Conservation (phyloP, 2,888 invertebrate species). For the Aphidius colemani region DNA sequence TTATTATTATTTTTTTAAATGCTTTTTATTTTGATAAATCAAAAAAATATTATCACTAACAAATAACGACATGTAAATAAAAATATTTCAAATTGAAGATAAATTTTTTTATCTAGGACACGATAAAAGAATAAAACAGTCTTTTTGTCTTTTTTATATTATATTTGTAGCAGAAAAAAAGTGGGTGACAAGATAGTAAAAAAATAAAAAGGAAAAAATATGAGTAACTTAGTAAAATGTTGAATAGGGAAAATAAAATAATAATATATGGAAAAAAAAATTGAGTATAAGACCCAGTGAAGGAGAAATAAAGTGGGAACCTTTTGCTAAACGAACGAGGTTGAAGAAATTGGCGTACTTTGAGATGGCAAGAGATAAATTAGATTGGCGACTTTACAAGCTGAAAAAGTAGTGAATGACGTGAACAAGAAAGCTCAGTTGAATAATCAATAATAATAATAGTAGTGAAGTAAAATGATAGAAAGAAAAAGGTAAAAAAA, state of each 20-base stretch:
- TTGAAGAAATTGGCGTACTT: conserved; percentile 27
- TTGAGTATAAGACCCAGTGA: neutral
- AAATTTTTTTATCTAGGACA: conserved; percentile 25
- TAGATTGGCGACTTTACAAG: conserved; percentile 32
- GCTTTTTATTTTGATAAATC: neutral
- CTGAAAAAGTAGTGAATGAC: conserved; percentile 3
- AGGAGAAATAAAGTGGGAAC: neutral
- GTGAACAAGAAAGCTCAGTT: conserved; percentile 3
- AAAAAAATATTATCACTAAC: neutral
- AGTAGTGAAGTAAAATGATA: neutral
- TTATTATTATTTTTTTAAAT: neutral
- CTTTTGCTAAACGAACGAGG: conserved; percentile 21
- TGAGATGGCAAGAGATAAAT: conserved; percentile 31
- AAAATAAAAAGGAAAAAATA: conserved; percentile 25
- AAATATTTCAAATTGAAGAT: conserved; percentile 22
- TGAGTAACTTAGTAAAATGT: conserved; percentile 16
- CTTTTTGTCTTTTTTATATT: conserved; percentile 20
- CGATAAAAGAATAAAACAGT: conserved; percentile 28
- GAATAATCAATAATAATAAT: neutral
- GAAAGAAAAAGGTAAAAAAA: conserved; percentile 6
- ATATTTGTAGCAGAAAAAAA: conserved; percentile 19
- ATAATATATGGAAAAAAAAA: conserved; percentile 3
- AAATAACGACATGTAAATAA: conserved; percentile 12
- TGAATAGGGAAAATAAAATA: neutral
- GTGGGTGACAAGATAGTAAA: conserved; percentile 9